Percentiles rank a stretch among this genome's conserved stretches.
phyloP scores from a whole-genome alignment of 2,888 invertebrate species.

The Isoperla grammatica region DNA sequence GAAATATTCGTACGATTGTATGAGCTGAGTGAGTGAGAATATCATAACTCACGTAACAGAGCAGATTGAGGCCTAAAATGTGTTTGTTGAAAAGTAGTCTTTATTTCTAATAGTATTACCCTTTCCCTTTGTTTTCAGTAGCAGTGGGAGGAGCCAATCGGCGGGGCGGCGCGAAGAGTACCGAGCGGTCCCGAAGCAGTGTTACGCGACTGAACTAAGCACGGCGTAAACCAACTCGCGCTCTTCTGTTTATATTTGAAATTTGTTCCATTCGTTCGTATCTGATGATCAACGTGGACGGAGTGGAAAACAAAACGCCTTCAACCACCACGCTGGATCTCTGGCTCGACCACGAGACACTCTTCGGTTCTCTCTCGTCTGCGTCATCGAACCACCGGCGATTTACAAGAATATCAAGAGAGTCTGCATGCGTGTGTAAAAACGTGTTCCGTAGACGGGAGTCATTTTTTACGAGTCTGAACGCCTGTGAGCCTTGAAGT shows the following conservation, averaged over 20 bases:
- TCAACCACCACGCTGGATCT: too few species aligned
- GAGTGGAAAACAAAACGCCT: too few species aligned
- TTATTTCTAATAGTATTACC: conserved; percentile 4
- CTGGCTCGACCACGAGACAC: too few species aligned
- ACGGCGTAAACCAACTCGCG: not conserved
- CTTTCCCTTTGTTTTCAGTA: conserved; percentile 14
- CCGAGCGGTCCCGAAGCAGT: conserved; percentile 5
- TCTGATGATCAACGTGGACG: not conserved
- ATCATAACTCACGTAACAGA: not conserved
- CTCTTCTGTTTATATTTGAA: conserved; percentile 6
- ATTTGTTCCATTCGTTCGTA: conserved; percentile 2
- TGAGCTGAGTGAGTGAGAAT: not conserved
- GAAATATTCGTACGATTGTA: not conserved
- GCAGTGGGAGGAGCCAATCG: not conserved
- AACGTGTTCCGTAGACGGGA: too few species aligned
- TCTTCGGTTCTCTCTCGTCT: too few species aligned
- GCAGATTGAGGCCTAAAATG: not conserved
- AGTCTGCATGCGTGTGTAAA: too few species aligned
- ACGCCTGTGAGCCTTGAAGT: too few species aligned
- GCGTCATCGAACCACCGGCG: too few species aligned
- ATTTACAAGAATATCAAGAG: too few species aligned
- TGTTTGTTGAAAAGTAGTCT: conserved; percentile 3
- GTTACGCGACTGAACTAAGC: not conserved
- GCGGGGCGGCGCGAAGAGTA: not conserved
- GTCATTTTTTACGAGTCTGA: too few species aligned